These are phyloP conservation scores for Uropetala carovei DNA, from an alignment of 2,888 invertebrate genomes.

Conservation along the genomic window DNA sequence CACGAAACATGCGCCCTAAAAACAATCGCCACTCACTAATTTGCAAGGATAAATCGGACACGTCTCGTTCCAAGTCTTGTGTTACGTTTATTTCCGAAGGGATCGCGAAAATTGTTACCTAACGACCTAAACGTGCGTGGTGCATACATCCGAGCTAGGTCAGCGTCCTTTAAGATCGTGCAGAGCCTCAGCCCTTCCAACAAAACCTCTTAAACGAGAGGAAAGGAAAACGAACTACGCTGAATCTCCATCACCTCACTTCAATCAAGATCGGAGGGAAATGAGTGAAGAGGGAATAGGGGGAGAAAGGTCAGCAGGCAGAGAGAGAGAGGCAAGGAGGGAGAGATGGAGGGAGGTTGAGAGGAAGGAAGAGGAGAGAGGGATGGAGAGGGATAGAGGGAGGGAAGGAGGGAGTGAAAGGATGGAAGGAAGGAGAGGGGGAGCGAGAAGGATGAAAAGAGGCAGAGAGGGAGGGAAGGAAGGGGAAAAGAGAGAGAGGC, in stretches of 20 bases:
- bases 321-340: no score
- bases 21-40: not conserved
- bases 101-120: slow-evolving; percentile 8
- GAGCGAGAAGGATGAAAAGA: no score
- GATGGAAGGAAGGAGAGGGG: no score
- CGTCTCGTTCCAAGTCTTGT: not conserved
- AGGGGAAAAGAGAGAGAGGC: no score
- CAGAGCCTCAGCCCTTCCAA: not conserved
- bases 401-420: no score
- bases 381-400: no score
- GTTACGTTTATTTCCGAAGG: not conserved
- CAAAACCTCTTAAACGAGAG: not conserved
- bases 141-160: not conserved
- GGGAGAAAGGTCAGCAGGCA: not conserved
- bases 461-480: no score
- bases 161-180: not conserved
- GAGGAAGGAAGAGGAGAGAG: no score
- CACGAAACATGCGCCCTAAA: not conserved
- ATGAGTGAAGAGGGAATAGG: not conserved
- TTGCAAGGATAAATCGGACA: not conserved
- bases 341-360: no score
- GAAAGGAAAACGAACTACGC: not conserved
- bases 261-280: not conserved
- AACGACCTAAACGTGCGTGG: not conserved
- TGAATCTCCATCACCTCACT: not conserved